These are phyloP conservation scores for Oegoconia quadripuncta DNA, from an alignment of 2,888 invertebrate genomes.

Conservation along the genomic window DNA sequence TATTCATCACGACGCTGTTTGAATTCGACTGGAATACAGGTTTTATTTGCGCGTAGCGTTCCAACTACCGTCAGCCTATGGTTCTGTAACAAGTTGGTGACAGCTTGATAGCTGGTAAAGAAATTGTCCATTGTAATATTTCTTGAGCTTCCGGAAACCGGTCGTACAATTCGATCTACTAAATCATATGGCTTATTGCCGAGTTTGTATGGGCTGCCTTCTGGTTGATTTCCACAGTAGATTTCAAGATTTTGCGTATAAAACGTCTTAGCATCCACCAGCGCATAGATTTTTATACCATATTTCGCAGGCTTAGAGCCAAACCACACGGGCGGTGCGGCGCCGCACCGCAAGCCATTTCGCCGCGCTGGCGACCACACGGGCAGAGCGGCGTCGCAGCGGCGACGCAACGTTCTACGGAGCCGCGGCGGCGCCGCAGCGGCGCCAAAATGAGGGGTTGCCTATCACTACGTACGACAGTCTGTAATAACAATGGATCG, in stretches of 20 bases:
- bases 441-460: too few relatives aligned
- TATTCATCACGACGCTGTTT: too few relatives aligned
- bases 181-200: constrained; percentile 20
- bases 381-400: too few relatives aligned
- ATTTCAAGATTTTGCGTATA: background rate
- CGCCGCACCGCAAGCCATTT: too few relatives aligned
- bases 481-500: too few relatives aligned
- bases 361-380: too few relatives aligned
- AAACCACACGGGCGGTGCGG: too few relatives aligned
- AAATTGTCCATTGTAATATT: constrained; percentile 25
- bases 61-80: constrained; percentile 20
- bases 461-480: too few relatives aligned
- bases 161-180: constrained; percentile 21
- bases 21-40: constrained; percentile 16
- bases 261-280: background rate
- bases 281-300: constrained; percentile 9
- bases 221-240: too few relatives aligned
- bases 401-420: too few relatives aligned
- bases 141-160: constrained; percentile 16
- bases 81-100: constrained; percentile 16
- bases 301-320: constrained; percentile 11
- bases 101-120: constrained; percentile 18
- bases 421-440: too few relatives aligned
- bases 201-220: constrained; percentile 6
- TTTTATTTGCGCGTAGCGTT: constrained; percentile 20